Conservation (phyloP, 2,797 vertebrate genomes). For the Lacerta agilis region DNA sequence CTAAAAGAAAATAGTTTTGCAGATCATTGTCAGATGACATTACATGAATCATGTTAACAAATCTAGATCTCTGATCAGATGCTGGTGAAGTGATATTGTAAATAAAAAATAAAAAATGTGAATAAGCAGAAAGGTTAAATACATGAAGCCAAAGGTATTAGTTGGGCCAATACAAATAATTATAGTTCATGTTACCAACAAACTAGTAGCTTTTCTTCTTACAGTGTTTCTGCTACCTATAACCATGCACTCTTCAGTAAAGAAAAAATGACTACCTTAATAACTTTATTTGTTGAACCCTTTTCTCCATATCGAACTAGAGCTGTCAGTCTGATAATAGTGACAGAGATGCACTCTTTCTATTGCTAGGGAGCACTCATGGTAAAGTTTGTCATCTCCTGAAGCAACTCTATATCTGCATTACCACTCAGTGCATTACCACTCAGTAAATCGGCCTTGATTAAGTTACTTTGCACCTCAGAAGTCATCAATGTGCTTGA, state of each 20-base stretch:
- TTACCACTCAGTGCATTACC: neutral
- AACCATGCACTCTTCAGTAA: conserved; percentile 3
- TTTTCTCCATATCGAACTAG: neutral
- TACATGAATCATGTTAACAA: conserved; percentile 24
- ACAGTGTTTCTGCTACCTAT: neutral
- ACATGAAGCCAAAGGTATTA: accelerated
- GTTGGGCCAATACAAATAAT: accelerated
- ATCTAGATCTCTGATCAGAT: neutral
- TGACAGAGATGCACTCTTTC: neutral
- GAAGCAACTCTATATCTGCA: neutral
- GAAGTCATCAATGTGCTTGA: neutral
- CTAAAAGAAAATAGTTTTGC: conserved; percentile 15
- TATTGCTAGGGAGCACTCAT: neutral
- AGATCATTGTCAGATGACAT: conserved; percentile 31
- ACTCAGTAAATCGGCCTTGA: neutral
- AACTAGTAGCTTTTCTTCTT: neutral
- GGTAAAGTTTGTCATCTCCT: neutral
- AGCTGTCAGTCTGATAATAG: neutral
- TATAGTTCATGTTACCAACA: neutral
- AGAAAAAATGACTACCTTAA: neutral
- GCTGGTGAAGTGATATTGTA: neutral
- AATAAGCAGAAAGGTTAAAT: conserved; percentile 1
- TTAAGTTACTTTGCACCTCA: neutral
- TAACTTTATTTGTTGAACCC: neutral
- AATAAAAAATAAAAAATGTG: conserved; percentile 20